Evolutionary conservation across 1,140 invertebrate species (phyloP).

Genomic region (Varroa destructor): DNA sequence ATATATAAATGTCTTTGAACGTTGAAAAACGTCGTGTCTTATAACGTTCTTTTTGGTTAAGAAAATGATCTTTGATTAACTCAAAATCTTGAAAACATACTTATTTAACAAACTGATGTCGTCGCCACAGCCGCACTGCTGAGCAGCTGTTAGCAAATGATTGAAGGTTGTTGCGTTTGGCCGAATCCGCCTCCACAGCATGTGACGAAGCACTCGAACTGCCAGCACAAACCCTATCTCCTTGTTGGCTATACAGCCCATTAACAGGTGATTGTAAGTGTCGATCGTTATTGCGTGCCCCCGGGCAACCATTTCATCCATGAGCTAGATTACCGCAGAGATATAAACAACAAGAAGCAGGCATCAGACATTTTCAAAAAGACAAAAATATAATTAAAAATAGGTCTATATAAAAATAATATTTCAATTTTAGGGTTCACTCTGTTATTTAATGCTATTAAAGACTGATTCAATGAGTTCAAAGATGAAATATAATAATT

Average conservation of each 20-base stretch:
- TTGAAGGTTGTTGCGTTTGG: not conserved
- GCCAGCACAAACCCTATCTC: not conserved
- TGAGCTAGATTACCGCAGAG: not conserved
- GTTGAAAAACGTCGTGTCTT: too few relatives aligned
- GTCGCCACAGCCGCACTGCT: not conserved
- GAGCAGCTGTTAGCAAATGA: not conserved
- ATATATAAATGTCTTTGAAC: too few relatives aligned
- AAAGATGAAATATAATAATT: too few relatives aligned
- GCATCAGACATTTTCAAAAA: too few relatives aligned
- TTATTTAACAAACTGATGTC: not conserved
- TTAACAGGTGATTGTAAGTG: slow-evolving; percentile 3
- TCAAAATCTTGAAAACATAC: not conserved
- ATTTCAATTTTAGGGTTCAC: too few relatives aligned
- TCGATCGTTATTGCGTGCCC: not conserved
- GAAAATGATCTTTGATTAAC: too few relatives aligned
- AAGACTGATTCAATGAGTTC: too few relatives aligned
- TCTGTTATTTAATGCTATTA: too few relatives aligned
- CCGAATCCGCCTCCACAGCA: not conserved
- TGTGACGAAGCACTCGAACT: not conserved
- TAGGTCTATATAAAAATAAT: too few relatives aligned
- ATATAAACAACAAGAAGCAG: too few relatives aligned
- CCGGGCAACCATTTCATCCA: not conserved
- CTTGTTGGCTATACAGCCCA: not conserved
- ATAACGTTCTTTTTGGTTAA: too few relatives aligned
- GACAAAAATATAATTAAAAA: too few relatives aligned